A percentile compares a stretch with the other conserved stretches of the same genome.
phyloP scores from a whole-genome alignment of 1,140 invertebrate genomes.

The Papilio helenus region DNA sequence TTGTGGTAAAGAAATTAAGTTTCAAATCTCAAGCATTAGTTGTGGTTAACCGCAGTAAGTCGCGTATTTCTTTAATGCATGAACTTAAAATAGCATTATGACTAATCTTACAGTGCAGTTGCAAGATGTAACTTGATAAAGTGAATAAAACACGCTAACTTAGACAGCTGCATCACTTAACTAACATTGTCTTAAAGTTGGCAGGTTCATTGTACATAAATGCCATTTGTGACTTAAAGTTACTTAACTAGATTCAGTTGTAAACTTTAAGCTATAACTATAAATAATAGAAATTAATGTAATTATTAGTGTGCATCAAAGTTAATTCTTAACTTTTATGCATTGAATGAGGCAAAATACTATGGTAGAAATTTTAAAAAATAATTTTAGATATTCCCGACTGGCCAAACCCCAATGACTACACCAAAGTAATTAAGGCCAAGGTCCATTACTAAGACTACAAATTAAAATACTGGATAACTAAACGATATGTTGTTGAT shows the following conservation, averaged over 20 bases:
- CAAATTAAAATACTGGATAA: slow-evolving; percentile 12
- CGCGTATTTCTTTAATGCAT: neutral
- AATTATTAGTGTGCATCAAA: neutral
- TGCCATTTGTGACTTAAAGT: slow-evolving; percentile 9
- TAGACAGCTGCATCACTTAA: slow-evolving; percentile 40
- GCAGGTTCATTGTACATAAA: slow-evolving; percentile 17
- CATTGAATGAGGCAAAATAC: neutral
- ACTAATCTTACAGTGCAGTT: slow-evolving; percentile 19
- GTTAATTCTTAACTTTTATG: neutral
- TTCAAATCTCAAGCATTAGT: slow-evolving; percentile 10
- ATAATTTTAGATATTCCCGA: neutral
- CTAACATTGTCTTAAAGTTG: slow-evolving; percentile 29
- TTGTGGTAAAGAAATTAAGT: slow-evolving; percentile 28
- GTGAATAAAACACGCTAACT: slow-evolving; percentile 29
- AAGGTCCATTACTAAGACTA: neutral
- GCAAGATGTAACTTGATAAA: slow-evolving; percentile 33
- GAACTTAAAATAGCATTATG: slow-evolving; percentile 24
- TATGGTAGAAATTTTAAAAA: neutral
- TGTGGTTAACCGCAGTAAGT: slow-evolving; percentile 20
- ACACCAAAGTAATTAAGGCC: slow-evolving; percentile 23
- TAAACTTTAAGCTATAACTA: neutral
- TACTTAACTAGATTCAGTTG: neutral
- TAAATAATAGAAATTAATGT: neutral
- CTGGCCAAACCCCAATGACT: neutral
- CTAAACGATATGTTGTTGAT: slow-evolving; percentile 17